Evolutionary conservation across 2,113 vertebrate genomes (phyloP), one percentile per base, ranked within the genome.

Genomic region (Heterotilapia buettikoferi): DNA sequence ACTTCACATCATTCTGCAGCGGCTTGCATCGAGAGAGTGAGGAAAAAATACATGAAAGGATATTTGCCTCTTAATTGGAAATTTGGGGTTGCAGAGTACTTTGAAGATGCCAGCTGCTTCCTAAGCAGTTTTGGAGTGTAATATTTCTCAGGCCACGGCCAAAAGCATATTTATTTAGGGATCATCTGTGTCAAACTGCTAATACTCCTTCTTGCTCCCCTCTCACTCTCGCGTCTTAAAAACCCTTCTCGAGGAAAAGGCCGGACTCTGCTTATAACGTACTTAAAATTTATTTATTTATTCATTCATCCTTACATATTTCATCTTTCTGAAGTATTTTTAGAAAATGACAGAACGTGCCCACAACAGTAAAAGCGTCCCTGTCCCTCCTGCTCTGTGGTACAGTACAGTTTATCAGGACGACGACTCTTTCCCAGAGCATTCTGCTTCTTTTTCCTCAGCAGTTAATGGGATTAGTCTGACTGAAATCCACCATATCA

Each of bases 21-120:
- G 6, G 3, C 2, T 9, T 31, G 66, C 24, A 73, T 26, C 2
- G 4, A 73, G 53, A 13, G 38, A 43, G 13, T 43, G 66, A 71
- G 7, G 38, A 53, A 36, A 38, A 71, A 53, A 53, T 4, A 56
- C 66, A 84, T 89, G 82, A 89, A 89, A 89, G 85, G 90, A 79
- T 59, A 84, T 63, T 84, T 43, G 38, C 38, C 21, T 73, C 21
- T 45, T 73, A 89, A 89, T 87, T 85, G n/a, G 84, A 85, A 83
- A 54, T 71, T n/a, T 73, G 26, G 36, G 26, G 38, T 73, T 73
- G 40, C 68, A 73, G 68, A 83, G 52, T 14, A 18, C 79, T 91
- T 85, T 90, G 57, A 90, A 85, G 59, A 21, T 61, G 5, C 38
- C 53, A 73, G 54, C 71, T 87, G 88, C 82, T 54, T 88, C 53